Conservation (phyloP, 2,113 vertebrate genomes). For the Malurus alboscapulatus region DNA sequence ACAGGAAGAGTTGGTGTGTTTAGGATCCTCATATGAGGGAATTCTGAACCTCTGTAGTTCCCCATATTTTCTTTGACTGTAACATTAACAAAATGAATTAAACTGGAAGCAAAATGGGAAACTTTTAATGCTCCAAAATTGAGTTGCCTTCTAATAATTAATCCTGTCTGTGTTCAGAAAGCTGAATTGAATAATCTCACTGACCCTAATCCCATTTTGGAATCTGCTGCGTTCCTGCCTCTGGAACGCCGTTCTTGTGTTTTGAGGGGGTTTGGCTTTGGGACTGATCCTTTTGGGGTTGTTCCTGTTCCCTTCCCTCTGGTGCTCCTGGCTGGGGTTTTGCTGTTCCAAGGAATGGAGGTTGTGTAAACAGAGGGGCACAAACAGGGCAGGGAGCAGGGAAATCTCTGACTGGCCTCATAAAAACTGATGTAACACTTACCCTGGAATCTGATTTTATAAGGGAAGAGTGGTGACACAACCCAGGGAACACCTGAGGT, state of each 20-base stretch:
- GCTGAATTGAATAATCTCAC: not conserved
- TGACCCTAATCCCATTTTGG: not conserved
- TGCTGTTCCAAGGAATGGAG: not conserved
- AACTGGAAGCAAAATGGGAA: not conserved
- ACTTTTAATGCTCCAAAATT: not conserved
- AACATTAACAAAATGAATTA: not conserved
- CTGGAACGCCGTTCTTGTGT: rapidly evolving
- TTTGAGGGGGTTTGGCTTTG: not conserved
- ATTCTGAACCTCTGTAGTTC: no score
- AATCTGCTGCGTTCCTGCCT: not conserved
- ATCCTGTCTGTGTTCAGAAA: not conserved
- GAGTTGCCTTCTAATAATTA: not conserved
- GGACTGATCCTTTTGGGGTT: not conserved
- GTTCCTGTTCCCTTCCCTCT: not conserved
- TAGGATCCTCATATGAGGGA: no score
- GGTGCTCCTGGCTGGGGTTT: not conserved
- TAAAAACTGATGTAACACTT: not conserved
- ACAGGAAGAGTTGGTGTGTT: no score
- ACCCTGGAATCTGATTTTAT: not conserved
- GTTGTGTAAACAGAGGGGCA: not conserved
- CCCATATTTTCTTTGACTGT: not conserved
- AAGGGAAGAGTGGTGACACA: not conserved
- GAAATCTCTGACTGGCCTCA: not conserved
- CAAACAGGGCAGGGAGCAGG: not conserved
- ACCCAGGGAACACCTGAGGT: not conserved